Conservation (phyloP, 2,888 invertebrate species). For the Agrotis segetum region DNA sequence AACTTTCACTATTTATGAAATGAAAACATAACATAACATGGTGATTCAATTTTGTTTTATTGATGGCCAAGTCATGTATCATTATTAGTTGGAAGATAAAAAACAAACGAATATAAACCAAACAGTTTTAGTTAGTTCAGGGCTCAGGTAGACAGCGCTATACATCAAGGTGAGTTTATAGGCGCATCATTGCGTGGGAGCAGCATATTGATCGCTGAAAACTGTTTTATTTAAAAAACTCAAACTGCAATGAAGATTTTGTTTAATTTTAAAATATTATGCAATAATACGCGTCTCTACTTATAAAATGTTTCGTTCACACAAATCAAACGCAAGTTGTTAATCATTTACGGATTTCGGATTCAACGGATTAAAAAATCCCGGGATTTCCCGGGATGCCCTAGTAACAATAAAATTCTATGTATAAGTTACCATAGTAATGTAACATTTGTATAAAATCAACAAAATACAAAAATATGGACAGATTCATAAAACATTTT, state of each 20-base stretch:
- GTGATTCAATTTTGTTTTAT: too few relatives aligned
- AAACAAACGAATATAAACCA: conserved; percentile 6
- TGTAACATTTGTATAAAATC: conserved; percentile 19
- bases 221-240: too few relatives aligned
- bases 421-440: too few relatives aligned
- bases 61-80: conserved; percentile 25
- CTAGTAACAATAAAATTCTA: too few relatives aligned
- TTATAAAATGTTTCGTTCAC: conserved; percentile 25
- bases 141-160: conserved; percentile 29
- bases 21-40: conserved; percentile 18
- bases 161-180: conserved; percentile 32
- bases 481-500: conserved; percentile 55
- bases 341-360: too few relatives aligned
- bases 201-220: not conserved
- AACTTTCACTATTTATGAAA: conserved; percentile 31
- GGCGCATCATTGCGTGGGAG: conserved; percentile 12
- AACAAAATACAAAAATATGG: conserved; percentile 44
- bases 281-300: conserved; percentile 14
- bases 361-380: too few relatives aligned
- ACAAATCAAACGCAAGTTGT: too few relatives aligned
- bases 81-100: not conserved
- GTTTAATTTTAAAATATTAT: not conserved
- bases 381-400: too few relatives aligned
- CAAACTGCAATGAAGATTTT: too few relatives aligned
- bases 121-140: not conserved